Base-by-base conservation (phyloP, 2,113 vertebrate genomes). In the Polyodon spathula region DNA sequence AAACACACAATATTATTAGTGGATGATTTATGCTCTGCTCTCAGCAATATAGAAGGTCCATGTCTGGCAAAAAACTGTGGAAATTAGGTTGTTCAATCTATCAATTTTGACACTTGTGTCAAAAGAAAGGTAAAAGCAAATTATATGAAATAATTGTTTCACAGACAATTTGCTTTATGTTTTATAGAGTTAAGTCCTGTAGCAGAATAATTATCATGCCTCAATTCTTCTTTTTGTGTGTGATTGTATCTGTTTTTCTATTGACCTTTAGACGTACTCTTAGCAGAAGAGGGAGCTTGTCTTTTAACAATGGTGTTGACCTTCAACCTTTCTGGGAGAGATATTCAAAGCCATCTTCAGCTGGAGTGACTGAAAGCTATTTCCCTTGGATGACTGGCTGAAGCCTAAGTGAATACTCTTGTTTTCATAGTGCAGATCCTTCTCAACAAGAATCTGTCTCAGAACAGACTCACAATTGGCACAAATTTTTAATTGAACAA, bases 391-490 rank as follows among this genome's bases (percentile, higher is more conserved):
- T 60, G 48, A 52, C 43, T n/a, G 61, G 55, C 48, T 41, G 52
- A 27, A 50, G n/a, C 16, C 39, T 4, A 54, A 54, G 17, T 58
- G 51, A 53, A 59, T 40, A 43, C 54, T 42, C n/a, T 62, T 48
- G 60, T 61, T 54, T 43, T 57, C 63, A 42, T 40, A 58, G 51
- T 40, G 41, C 44, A 15, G 42, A 60, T 40, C 66, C 51, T 17
- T 6, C 48, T 55, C 56, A 62, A 63, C 6, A 39, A 40, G 58
- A 53, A 56, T 54, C 10, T 48, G 61, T 59, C 55, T 65, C 53
- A 40, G 58, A 64, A 67, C 65, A 56, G 60, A 48, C 59, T 54
- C 46, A 66, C 58, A 58, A 65, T 55, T 58, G 40, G 61, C 14
- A n/a, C n/a, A n/a, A n/a, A n/a, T n/a, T n/a, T n/a, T n/a, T n/a